These are phyloP conservation scores for Porites divaricata DNA, from an alignment of 92 coral and sea anemone genomes.

Conservation along the genomic window DNA sequence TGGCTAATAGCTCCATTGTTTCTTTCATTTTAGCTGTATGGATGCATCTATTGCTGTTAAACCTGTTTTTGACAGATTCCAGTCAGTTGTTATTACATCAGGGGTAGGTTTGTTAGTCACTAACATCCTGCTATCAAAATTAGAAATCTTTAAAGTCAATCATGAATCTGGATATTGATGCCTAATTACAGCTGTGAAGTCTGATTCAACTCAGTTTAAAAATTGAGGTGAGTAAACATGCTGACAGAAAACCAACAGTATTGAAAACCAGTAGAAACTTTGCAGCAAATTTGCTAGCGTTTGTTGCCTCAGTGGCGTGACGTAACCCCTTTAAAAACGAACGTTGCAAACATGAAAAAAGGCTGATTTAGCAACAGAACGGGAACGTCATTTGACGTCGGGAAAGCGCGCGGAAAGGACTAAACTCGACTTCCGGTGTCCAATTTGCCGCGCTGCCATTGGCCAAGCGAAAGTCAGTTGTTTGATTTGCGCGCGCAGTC, in stretches of 20 bases:
- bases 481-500: too few relatives aligned
- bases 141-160: neutral
- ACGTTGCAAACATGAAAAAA: neutral
- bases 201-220: neutral
- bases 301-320: neutral
- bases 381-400: too few relatives aligned
- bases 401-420: too few relatives aligned
- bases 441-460: too few relatives aligned
- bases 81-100: slow-evolving; percentile 96
- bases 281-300: neutral
- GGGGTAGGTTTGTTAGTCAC: slow-evolving; percentile 72
- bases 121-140: too few relatives aligned
- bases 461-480: too few relatives aligned
- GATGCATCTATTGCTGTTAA: slow-evolving; percentile 98
- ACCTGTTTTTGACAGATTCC: slow-evolving; percentile 98
- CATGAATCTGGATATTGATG: neutral
- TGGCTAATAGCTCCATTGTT: too few relatives aligned
- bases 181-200: neutral
- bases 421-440: too few relatives aligned
- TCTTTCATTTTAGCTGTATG: slow-evolving; percentile 73
- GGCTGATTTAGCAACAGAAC: too few relatives aligned
- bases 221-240: neutral
- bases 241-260: neutral
- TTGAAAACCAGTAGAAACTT: neutral
- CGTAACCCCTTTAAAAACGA: neutral